phyloP scores from a whole-genome alignment of 2,113 vertebrate genomes.

The Lonchura striata region DNA sequence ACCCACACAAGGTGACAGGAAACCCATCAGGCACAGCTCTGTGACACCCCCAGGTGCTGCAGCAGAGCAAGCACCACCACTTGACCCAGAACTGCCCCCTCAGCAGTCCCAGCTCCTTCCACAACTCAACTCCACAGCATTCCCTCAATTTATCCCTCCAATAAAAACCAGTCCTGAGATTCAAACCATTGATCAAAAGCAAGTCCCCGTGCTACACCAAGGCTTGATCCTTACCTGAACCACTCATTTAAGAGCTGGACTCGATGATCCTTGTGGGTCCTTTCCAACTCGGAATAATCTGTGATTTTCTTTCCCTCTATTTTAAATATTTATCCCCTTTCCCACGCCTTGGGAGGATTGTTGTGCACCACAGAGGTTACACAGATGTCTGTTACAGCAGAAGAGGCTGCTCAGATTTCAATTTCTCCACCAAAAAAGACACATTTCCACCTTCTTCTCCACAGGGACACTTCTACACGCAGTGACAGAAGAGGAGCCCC shows the following conservation, averaged over 20 bases:
- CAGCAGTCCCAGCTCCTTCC: neutral
- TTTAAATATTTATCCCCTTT: neutral
- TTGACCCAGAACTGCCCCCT: neutral
- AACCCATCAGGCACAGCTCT: neutral
- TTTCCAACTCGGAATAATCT: neutral
- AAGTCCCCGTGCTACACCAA: neutral
- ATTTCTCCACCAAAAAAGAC: neutral
- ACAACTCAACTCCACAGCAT: fast-evolving
- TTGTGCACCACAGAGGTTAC: neutral
- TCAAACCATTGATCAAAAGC: neutral
- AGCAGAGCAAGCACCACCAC: neutral
- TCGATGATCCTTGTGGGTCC: neutral
- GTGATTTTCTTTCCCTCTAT: neutral
- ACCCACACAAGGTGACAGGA: fast-evolving
- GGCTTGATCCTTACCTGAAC: neutral
- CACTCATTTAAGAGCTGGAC: neutral
- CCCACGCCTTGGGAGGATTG: neutral
- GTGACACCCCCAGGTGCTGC: neutral
- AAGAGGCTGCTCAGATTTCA: neutral
- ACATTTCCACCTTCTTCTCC: neutral
- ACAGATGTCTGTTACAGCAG: fast-evolving
- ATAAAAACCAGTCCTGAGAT: neutral
- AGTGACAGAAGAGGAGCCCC: neutral
- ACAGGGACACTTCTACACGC: neutral
- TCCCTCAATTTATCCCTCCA: neutral